A percentile compares a stretch with the other conserved stretches of the same genome.
phyloP scores from a whole-genome alignment of 2,888 invertebrate species.

The Trimorus sp. region DNA sequence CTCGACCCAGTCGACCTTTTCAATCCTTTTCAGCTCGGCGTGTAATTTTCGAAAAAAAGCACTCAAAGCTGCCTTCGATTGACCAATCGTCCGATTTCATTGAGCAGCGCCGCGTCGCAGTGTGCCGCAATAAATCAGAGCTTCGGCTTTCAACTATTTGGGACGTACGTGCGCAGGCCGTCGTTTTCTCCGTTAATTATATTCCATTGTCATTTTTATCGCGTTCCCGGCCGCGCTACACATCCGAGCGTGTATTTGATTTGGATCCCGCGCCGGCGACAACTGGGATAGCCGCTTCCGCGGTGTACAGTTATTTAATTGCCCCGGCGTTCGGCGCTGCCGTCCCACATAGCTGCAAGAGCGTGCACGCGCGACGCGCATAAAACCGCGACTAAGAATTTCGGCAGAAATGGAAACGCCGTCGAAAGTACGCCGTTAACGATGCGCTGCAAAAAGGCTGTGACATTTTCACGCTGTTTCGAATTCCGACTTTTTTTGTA shows the following conservation, averaged over 20 bases:
- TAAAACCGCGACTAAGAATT: constrained; percentile 40
- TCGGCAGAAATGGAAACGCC: constrained; percentile 12
- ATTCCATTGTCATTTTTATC: constrained; percentile 38
- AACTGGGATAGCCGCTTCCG: constrained; percentile 56
- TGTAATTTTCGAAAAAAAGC: too few species aligned
- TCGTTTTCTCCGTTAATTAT: constrained; percentile 44
- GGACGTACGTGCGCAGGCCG: background rate
- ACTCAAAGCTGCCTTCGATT: too few species aligned
- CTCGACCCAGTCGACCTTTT: too few species aligned
- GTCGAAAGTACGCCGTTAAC: background rate
- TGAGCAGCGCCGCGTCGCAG: too few species aligned
- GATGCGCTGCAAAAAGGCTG: background rate
- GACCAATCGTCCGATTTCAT: too few species aligned
- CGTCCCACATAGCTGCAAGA: constrained; percentile 70
- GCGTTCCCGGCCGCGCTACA: background rate
- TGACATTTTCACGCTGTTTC: too few species aligned
- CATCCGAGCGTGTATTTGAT: background rate
- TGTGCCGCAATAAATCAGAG: too few species aligned
- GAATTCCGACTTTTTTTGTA: too few species aligned
- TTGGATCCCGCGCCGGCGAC: background rate
- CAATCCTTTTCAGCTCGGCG: too few species aligned
- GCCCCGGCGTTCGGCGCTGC: constrained; percentile 71
- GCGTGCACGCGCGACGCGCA: constrained; percentile 30
- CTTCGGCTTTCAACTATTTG: too few species aligned
- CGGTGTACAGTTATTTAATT: constrained; percentile 75